These are phyloP conservation scores for Pristionchus japonicus DNA, from an alignment of 2,888 invertebrate genomes.

Conservation along the genomic window DNA sequence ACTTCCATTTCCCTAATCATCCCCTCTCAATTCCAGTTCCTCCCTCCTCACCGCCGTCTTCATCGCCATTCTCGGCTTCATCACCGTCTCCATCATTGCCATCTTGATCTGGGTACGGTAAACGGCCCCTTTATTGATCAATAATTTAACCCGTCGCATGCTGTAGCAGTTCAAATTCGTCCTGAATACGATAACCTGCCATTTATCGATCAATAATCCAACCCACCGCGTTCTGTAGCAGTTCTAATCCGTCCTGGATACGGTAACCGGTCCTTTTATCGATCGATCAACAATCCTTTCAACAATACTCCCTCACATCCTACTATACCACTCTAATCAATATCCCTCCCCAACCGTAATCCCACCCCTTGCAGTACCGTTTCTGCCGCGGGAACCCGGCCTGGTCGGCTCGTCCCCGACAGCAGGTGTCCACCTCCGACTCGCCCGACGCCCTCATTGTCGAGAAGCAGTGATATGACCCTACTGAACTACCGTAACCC, in stretches of 20 bases:
- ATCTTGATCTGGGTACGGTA: slow-evolving; percentile 8
- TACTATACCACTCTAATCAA: not conserved
- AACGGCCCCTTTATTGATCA: not conserved
- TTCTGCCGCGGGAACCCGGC: not conserved
- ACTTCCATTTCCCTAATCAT: not conserved
- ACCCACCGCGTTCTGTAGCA: too few species aligned
- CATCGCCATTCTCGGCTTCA: slow-evolving; percentile 18
- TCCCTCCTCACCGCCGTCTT: not conserved
- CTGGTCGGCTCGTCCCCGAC: slow-evolving; percentile 4
- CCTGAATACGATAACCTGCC: too few species aligned
- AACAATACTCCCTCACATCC: not conserved
- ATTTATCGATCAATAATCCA: too few species aligned
- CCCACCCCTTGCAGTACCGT: not conserved
- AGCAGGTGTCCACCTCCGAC: not conserved
- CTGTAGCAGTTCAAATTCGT: too few species aligned
- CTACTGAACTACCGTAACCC: not conserved
- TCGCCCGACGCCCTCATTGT: slow-evolving; percentile 26
- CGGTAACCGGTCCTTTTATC: too few species aligned
- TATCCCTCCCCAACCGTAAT: not conserved
- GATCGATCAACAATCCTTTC: too few species aligned
- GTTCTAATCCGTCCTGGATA: too few species aligned
- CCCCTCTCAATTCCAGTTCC: not conserved
- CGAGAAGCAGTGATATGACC: not conserved
- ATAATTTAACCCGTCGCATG: too few species aligned
- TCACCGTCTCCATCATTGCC: slow-evolving; percentile 6